Percentiles rank a stretch among this genome's conserved stretches.
These are phyloP conservation scores for Malacoraja senta DNA, from an alignment of 2,797 vertebrate genomes.

Conservation along the genomic window DNA sequence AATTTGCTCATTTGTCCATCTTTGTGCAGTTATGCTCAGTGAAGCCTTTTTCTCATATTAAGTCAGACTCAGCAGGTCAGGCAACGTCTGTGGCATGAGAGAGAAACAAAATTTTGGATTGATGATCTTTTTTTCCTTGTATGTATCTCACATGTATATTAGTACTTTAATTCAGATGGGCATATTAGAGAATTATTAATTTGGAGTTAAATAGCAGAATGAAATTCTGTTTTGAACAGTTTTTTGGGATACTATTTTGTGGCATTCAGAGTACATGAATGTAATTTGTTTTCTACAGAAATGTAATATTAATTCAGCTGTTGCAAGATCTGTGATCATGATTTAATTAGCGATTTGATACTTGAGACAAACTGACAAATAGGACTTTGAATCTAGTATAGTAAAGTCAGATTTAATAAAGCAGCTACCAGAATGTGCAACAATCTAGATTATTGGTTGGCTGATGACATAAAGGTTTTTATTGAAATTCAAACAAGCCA, in stretches of 20 bases:
- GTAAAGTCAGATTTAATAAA: background rate
- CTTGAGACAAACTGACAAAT: background rate
- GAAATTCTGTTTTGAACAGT: background rate
- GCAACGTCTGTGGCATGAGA: no score
- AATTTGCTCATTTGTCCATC: background rate
- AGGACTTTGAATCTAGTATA: background rate
- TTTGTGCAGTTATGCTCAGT: background rate
- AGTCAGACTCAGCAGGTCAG: no score
- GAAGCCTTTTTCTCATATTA: background rate
- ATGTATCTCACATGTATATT: background rate
- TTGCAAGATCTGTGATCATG: background rate
- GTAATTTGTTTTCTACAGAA: background rate
- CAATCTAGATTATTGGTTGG: background rate
- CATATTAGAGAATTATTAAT: background rate
- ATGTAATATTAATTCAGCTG: background rate
- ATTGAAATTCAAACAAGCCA: background rate
- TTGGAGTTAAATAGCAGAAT: background rate
- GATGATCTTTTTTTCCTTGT: no score
- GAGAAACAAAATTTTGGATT: no score
- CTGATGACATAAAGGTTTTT: background rate
- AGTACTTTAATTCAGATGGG: background rate
- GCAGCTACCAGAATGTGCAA: background rate
- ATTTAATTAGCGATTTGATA: background rate
- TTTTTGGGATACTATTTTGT: background rate
- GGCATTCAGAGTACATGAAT: background rate